Evolutionary conservation across 2,113 vertebrate species (phyloP), one percentile per base, ranked within the genome.

Genomic region (Baryphthengus martii): DNA sequence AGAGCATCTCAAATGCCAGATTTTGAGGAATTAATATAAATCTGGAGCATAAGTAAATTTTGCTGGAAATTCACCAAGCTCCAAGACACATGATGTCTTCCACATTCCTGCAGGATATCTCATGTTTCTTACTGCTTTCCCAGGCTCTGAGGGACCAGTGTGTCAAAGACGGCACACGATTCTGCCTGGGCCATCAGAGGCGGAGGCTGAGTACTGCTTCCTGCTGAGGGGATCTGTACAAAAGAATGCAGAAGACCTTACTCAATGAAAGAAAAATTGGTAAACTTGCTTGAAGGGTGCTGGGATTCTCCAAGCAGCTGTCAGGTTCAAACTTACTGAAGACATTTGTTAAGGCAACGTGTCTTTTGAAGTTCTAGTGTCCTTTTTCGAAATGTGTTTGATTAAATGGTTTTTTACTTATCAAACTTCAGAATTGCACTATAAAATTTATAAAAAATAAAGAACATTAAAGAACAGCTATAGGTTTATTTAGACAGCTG

Each of bases 21-120:
- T 90, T 88, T 71, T 29, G 47, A 55, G 33, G 65, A 89, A 74
- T 77, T 74, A 80, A 39, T 39, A 63, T 52, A 26, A 90, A 95
- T 47, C 73, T 78, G 33, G 29, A 90, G 11, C 47, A 16, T 66
- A 91, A 79, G 31, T 62, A 73, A 88, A 58, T 77, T 76, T 83
- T 94, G 53, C 53, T 18, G 5, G 55, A 95, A 92, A 68, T 77
- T n/a, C 65, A 78, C 39, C 55, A 78, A 83, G 59, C 42, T 96
- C 33, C 63, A 74, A 84, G 72, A 55, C 50, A 71, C n/a, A 19
- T 28, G 40, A 66, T 70, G 35, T 67, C 75, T 92, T 92, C 63
- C 75, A 71, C 16, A 50, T 88, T 95, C 79, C 83, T 93, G 55
- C 42, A 92, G 79, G 79, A 81, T 39, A 74, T 93, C 63, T 94